These are phyloP conservation scores for Tuberolachnus salignus DNA, from an alignment of 2,888 invertebrate genomes.

Conservation along the genomic window DNA sequence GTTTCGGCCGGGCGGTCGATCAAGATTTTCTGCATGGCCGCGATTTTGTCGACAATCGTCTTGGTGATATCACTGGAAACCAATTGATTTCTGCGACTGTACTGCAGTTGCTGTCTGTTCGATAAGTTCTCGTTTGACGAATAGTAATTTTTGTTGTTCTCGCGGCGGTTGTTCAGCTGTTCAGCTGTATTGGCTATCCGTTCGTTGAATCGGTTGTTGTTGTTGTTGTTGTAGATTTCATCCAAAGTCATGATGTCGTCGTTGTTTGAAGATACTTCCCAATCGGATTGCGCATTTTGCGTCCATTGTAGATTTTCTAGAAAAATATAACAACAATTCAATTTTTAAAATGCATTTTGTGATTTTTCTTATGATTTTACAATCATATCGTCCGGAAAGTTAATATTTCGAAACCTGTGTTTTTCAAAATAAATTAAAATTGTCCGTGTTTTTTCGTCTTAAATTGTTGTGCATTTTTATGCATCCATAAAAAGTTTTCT, in stretches of 20 bases:
- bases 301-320: not conserved
- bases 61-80: not conserved
- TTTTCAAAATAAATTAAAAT: too few species aligned
- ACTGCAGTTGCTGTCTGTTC: not conserved
- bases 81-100: not conserved
- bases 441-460: too few species aligned
- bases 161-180: not conserved
- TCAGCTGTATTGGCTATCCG: not conserved
- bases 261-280: not conserved
- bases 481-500: too few species aligned
- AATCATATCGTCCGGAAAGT: too few species aligned
- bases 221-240: not conserved
- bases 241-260: not conserved
- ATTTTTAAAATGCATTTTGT: not conserved
- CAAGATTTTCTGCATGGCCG: constrained; percentile 10
- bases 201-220: not conserved
- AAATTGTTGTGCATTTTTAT: too few species aligned
- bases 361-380: too few species aligned
- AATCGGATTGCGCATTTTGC: too few species aligned
- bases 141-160: not conserved
- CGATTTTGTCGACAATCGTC: constrained; percentile 10
- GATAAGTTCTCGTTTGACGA: not conserved
- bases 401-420: too few species aligned
- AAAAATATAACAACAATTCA: not conserved
- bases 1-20: not conserved